Base-by-base conservation (phyloP, 2,113 vertebrate species). In the Pipra filicauda region DNA sequence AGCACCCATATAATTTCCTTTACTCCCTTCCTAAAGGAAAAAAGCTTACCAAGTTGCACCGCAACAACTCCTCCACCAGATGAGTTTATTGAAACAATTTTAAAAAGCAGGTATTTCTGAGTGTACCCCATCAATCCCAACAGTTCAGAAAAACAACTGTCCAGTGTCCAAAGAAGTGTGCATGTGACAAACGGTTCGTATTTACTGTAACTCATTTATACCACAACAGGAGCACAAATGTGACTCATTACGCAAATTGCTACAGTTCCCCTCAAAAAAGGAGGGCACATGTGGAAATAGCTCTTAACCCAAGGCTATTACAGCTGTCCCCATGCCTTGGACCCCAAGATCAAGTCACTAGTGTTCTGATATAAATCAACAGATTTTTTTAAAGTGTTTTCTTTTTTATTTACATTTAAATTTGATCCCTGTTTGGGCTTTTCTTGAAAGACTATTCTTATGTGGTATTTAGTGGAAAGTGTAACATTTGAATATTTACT, bases 401-500 rank as follows among this genome's bases (percentile, higher is more conserved):
- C 49, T 67, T 93, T 89, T 70, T 33, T 27, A 77, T 81, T 91
- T 59, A 84, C n/a, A 87, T 31, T 52, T 44, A 62, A 92, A 59
- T 70, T 33, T 6, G 7, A 8, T 3, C 9, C 49, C 49, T 27
- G 49, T 51, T 26, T 24, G 48, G 48, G 23, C 55, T 8, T 58
- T 77, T 61, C 83, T 22, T 78, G 81, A 22, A 86, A 69, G 51
- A 67, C 44, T 52, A 92, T 87, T 94, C 91, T 94, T 94, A 91
- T 64, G 87, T 64, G 70, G 27, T 41, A 86, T 71, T 95, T 93
- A 71, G 90, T 65, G 72, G 92, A 59, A 96, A 93, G 59, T 74
- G 58, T 85, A 95, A 93, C 85, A 74, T 93, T 91, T 93, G 72
- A 95, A 43, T 95, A 96, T 78, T 94, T 89, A 82, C 80, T 93